Percentiles rank a stretch among this genome's conserved stretches.
phyloP scores from a whole-genome alignment of 2,797 vertebrate genomes.

The Poecile montanus region DNA sequence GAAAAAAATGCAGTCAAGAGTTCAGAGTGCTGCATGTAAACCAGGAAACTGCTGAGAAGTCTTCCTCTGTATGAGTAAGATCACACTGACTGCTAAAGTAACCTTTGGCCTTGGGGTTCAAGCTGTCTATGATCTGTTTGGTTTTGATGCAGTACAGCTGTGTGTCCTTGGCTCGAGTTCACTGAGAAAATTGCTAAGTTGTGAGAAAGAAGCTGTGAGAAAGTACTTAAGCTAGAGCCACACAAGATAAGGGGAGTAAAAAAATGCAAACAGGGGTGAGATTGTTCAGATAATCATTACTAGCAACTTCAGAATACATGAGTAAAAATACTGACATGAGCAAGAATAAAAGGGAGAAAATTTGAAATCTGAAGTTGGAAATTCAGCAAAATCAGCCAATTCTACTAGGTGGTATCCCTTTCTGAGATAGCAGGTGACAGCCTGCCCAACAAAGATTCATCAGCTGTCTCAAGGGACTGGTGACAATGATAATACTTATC shows the following conservation, averaged over 20 bases:
- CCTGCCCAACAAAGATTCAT: background rate
- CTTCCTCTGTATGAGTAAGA: background rate
- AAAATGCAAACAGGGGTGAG: background rate
- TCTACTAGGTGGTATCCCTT: background rate
- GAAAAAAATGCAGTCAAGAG: background rate
- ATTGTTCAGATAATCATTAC: background rate
- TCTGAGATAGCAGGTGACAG: background rate
- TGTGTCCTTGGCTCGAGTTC: constrained; percentile 8
- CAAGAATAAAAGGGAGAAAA: background rate
- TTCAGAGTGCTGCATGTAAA: background rate
- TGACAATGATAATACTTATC: background rate
- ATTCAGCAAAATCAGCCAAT: background rate
- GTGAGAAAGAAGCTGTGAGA: constrained; percentile 42
- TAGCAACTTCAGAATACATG: background rate
- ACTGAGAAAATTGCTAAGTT: constrained; percentile 22
- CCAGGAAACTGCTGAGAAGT: background rate
- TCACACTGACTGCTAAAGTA: background rate
- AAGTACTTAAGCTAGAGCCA: background rate
- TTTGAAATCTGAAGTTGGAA: background rate
- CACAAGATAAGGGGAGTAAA: background rate
- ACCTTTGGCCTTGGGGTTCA: constrained; percentile 8
- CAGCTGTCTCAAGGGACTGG: background rate
- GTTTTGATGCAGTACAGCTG: constrained; percentile 40
- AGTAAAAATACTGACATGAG: background rate
- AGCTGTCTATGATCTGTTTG: background rate